Percentiles rank a stretch among this genome's conserved stretches.
Conservation (phyloP, 2,888 invertebrate species). For the Notodonta ziczac region DNA sequence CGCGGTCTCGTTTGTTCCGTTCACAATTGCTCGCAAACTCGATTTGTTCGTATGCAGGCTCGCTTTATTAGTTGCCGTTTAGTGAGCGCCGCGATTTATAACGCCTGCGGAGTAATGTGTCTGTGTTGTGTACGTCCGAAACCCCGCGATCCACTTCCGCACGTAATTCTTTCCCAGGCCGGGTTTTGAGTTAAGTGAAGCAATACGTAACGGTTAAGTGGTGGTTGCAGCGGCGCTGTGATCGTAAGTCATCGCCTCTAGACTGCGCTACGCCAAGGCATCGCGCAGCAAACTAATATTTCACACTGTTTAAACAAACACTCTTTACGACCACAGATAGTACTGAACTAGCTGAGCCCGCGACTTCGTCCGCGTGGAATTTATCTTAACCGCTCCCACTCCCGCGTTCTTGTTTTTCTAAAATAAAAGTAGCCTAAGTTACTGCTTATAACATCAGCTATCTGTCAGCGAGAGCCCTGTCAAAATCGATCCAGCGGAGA, state of each 20-base stretch:
- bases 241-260: constrained; percentile 69
- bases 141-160: constrained; percentile 53
- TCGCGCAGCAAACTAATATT: constrained; percentile 55
- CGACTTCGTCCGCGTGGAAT: no score
- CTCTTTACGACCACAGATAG: constrained; percentile 42
- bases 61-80: constrained; percentile 38
- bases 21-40: constrained; percentile 23
- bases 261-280: constrained; percentile 49
- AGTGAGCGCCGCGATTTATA: constrained; percentile 45
- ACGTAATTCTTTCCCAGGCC: constrained; percentile 61
- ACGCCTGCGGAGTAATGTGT: constrained; percentile 49
- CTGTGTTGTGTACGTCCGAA: constrained; percentile 48
- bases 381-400: no score
- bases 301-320: constrained; percentile 61
- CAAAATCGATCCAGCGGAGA: no score
- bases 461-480: no score
- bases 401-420: no score
- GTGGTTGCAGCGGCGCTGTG: constrained; percentile 58
- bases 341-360: no score
- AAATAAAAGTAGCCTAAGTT: no score
- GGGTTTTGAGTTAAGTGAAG: constrained; percentile 72
- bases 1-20: constrained; percentile 21
- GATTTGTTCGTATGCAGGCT: constrained; percentile 31
- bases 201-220: constrained; percentile 74
- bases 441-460: no score